phyloP scores from a whole-genome alignment of 2,888 invertebrate genomes.

The Yponomeuta malinellus region DNA sequence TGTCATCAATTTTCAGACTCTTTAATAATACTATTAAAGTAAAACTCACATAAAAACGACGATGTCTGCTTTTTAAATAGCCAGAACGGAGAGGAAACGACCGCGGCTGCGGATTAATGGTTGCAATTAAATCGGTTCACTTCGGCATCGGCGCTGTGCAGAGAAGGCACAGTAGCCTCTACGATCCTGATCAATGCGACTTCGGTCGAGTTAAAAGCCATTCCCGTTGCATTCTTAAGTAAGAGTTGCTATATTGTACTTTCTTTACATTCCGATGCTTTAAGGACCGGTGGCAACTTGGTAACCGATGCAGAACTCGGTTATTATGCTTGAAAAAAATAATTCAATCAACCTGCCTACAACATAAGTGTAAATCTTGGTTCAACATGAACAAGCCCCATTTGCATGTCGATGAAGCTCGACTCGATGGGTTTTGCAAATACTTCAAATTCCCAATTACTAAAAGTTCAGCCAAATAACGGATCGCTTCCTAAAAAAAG shows the following conservation, averaged over 20 bases:
- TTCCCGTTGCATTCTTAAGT: background rate
- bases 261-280: background rate
- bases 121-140: slow-evolving; percentile 53
- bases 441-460: background rate
- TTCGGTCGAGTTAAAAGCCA: background rate
- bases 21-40: slow-evolving; percentile 28
- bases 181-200: background rate
- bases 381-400: background rate
- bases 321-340: background rate
- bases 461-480: slow-evolving; percentile 19
- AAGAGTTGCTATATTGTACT: background rate
- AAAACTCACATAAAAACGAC: slow-evolving; percentile 31
- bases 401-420: background rate
- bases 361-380: background rate
- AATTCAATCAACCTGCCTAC: background rate
- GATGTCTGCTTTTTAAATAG: slow-evolving; percentile 26
- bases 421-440: background rate
- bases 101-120: slow-evolving; percentile 49
- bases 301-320: background rate
- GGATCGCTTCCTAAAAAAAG: slow-evolving; percentile 12
- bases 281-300: background rate
- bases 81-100: slow-evolving; percentile 36
- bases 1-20: slow-evolving; percentile 18
- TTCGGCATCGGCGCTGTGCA: slow-evolving; percentile 23
- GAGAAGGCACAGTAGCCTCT: background rate